A percentile compares a stretch with the other conserved stretches of the same genome.
phyloP scores from a whole-genome alignment of 2,888 invertebrate species.

The Monoplex corrugatus region DNA sequence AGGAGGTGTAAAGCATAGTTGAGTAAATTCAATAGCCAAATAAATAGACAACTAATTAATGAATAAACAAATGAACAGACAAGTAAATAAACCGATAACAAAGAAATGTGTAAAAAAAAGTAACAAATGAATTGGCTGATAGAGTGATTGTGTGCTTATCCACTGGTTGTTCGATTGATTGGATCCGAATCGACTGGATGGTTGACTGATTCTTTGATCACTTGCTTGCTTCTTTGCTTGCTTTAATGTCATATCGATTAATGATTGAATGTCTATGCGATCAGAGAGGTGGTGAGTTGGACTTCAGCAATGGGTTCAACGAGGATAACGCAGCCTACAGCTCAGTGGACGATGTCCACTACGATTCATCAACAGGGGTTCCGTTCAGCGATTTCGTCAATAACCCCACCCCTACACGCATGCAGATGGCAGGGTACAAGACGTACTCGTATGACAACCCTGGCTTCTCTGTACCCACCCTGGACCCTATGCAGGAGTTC shows the following conservation, averaged over 20 bases:
- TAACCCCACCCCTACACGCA: conserved; percentile 34
- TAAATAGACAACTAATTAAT: no score
- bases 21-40: no score
- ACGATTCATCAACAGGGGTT: no score
- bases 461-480: conserved; percentile 25
- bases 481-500: background rate
- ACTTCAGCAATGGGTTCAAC: conserved; percentile 39
- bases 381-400: background rate
- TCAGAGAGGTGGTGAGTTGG: background rate
- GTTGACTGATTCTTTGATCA: background rate
- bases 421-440: conserved; percentile 32
- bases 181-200: no score
- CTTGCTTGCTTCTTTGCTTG: no score
- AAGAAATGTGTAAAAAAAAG: no score
- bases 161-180: background rate
- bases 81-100: no score
- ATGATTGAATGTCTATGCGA: no score
- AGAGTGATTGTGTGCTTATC: no score
- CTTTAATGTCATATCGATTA: background rate
- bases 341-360: background rate
- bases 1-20: no score
- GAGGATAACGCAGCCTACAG: background rate
- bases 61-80: no score
- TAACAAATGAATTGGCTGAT: no score
- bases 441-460: conserved; percentile 41